Conservation (phyloP, 2,888 invertebrate genomes). For the Polydrusus tereticollis region DNA sequence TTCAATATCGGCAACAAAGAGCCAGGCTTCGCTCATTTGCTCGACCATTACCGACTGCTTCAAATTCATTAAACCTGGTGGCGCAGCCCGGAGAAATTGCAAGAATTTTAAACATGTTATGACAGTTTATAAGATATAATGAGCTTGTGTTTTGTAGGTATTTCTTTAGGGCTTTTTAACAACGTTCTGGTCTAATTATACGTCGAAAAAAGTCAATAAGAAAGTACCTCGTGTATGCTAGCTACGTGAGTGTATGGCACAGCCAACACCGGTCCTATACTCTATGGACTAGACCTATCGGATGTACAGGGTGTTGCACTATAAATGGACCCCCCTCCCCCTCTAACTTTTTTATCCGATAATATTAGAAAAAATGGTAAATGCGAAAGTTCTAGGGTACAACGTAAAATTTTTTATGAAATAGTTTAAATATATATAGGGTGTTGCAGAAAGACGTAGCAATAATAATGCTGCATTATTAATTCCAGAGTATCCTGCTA, state of each 20-base stretch:
- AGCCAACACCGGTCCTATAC: too few species aligned
- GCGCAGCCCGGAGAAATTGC: conserved; percentile 41
- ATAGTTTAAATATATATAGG: too few species aligned
- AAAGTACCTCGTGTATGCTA: conserved; percentile 23
- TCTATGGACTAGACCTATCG: too few species aligned
- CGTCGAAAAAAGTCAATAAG: conserved; percentile 35
- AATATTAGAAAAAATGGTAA: too few species aligned
- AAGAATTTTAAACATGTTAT: conserved; percentile 47
- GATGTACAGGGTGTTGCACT: too few species aligned
- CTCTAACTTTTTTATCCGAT: too few species aligned
- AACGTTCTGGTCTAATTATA: conserved; percentile 46
- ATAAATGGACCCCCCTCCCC: too few species aligned
- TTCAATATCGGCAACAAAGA: conserved; percentile 40
- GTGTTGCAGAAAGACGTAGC: too few species aligned
- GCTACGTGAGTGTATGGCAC: conserved; percentile 37
- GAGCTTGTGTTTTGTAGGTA: conserved; percentile 46
- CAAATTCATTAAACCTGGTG: conserved; percentile 48
- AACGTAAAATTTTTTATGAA: too few species aligned
- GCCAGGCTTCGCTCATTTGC: conserved; percentile 33
- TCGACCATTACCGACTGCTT: conserved; percentile 46
- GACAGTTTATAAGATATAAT: conserved; percentile 50
- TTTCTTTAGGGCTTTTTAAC: conserved; percentile 47
- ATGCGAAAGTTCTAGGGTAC: too few species aligned
- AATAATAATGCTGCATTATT: too few species aligned
- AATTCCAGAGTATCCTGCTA: too few species aligned